A percentile compares a stretch with the other conserved stretches of the same genome.
These are phyloP conservation scores for Drosophila setifemur DNA, from an alignment of 1,140 invertebrate species.

Conservation along the genomic window DNA sequence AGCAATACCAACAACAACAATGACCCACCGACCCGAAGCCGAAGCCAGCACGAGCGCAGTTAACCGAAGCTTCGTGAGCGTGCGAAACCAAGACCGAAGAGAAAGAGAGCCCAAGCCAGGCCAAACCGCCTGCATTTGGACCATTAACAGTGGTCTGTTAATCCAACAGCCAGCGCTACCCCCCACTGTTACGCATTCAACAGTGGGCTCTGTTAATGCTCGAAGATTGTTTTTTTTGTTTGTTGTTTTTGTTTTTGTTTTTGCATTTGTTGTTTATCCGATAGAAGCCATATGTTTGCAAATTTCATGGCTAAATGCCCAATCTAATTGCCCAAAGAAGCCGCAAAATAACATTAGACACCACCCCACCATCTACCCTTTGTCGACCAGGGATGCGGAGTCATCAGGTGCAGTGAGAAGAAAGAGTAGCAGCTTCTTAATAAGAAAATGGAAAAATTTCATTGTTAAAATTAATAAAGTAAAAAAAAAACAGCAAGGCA, in stretches of 20 bases:
- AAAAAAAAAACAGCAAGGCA: too few relatives aligned
- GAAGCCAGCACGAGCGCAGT: neutral
- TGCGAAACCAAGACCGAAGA: constrained; percentile 2
- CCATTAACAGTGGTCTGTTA: constrained; percentile 33
- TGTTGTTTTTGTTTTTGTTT: neutral
- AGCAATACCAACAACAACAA: neutral
- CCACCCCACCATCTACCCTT: neutral
- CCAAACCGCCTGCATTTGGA: constrained; percentile 35
- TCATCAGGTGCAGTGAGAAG: neutral
- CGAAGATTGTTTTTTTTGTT: neutral
- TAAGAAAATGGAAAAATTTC: too few relatives aligned
- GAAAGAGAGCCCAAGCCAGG: constrained; percentile 39
- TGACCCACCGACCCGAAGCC: neutral
- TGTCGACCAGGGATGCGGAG: neutral
- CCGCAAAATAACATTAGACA: constrained; percentile 19
- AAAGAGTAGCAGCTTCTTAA: too few relatives aligned
- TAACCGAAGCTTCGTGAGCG: constrained; percentile 2
- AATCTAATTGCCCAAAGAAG: constrained; percentile 54
- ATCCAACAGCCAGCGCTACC: constrained; percentile 23
- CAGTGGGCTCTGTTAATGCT: constrained; percentile 7
- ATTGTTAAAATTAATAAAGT: too few relatives aligned
- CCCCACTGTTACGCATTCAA: constrained; percentile 17
- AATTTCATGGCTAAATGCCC: constrained; percentile 57
- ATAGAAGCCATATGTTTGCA: constrained; percentile 51
- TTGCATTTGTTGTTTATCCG: neutral